Evolutionary conservation across 2,888 invertebrate species (phyloP), one percentile per base, ranked within the genome.

Genomic region (Drosophila lutescens): DNA sequence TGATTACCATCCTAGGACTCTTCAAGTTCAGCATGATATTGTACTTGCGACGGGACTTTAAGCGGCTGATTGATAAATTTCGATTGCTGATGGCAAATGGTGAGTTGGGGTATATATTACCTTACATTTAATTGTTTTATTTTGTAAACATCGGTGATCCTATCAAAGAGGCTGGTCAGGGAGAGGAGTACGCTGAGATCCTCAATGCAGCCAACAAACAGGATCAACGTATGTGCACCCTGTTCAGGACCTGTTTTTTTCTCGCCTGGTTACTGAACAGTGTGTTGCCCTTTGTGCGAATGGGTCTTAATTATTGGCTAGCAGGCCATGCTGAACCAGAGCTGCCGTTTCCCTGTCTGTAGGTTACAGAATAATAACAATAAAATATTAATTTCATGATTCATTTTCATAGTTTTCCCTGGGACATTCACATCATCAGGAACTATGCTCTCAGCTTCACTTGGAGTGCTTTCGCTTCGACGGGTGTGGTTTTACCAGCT

Each of bases 11-110:
- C 0, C 34, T 84, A 38, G 62, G 61, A 13, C 23, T 78, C 0
- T 50, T 69, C 7, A 81, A 81, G 51, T 74, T 69, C 17, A 58
- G 51, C 2, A 34, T 77, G n/a, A 69, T 82, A 1, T 34, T 82
- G 0, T 62, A 61, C 46, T 26, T 60, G 44, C 66, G 51, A 0
- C 32, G 30, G n/a, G 61, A 74, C 10, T 61, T 77, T 1, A 34
- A 26, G 2, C n/a, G 51, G 0, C 38, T 82, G 0, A 61, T 85
- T 26, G 20, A 13, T 0, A 30, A 50, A 4, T 66, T 82, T 8
- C 66, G 56, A 0, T 13, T 38, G 7, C 46, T 75, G 15, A 56
- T 80, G 32, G 3, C 23, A 3, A 41, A 15, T 44, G 84, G 84
- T 81, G 30, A 51, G 51, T 17, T 3, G 0, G 1, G 30, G 0